These are phyloP conservation scores for Atta cephalotes DNA, from an alignment of 1,140 invertebrate genomes.

Conservation along the genomic window DNA sequence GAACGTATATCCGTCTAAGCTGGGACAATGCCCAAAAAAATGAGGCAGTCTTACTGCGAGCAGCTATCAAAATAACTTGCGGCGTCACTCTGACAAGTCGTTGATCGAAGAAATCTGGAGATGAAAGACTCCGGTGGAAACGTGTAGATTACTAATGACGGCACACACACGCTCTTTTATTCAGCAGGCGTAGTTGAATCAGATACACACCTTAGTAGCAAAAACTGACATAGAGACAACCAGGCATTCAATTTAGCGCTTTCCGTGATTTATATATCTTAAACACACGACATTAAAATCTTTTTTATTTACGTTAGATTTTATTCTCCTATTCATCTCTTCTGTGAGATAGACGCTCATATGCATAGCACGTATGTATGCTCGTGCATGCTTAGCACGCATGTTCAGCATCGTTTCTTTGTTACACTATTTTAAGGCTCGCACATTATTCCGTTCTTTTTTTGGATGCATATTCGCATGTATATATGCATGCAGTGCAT, in stretches of 20 bases:
- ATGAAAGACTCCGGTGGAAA: constrained; percentile 63
- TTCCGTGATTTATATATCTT: constrained; percentile 43
- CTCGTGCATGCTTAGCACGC: constrained; percentile 7
- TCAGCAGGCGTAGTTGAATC: constrained; percentile 57
- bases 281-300: constrained; percentile 18
- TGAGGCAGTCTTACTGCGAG: constrained; percentile 15
- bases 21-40: constrained; percentile 49
- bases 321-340: constrained; percentile 17
- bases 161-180: constrained; percentile 42
- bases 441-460: neutral
- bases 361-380: constrained; percentile 1
- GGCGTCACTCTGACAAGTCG: constrained; percentile 54
- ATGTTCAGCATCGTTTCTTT: neutral
- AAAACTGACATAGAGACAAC: constrained; percentile 56
- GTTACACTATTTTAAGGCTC: neutral
- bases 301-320: constrained; percentile 5
- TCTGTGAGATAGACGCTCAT: neutral
- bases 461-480: neutral
- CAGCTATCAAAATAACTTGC: constrained; percentile 70
- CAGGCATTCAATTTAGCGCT: constrained; percentile 30
- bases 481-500: neutral
- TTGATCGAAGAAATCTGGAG: constrained; percentile 65
- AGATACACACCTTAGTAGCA: constrained; percentile 65
- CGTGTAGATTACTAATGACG: constrained; percentile 66
- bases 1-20: constrained; percentile 47